Base-by-base conservation (phyloP, 2,113 vertebrate genomes). In the Cyprinodon brontotheroides region DNA sequence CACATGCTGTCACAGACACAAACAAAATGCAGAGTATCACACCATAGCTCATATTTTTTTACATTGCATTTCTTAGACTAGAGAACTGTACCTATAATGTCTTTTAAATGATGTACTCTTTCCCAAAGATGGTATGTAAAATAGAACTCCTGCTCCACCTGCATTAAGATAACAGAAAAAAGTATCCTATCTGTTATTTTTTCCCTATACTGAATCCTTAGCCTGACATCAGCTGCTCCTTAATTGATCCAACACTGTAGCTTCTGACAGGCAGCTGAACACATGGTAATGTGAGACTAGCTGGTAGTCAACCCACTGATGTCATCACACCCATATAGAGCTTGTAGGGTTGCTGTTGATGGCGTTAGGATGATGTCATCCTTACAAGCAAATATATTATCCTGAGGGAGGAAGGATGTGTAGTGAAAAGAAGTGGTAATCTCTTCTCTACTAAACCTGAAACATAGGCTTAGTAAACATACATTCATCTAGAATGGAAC, bases 251-350 rank as follows among this genome's bases (percentile, higher is more conserved):
- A 79, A 81, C 84, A 79, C 85, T 77, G 83, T 82, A 80, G 82
- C 83, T 80, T 86, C 78, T 89, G 83, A 86, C 88, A 91, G 86
- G 61, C 87, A 82, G 86, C 75, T 77, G 85, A 29, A 90, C 82
- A 86, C 82, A 75, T 77, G 80, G 88, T 89, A 92, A 91, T 88
- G 84, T 83, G 89, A 90, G 81, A 89, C 83, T 40, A 63, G 83
- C 85, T 90, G 83, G 87, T 80, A 89, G 77, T 78, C 78, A 61
- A 78, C 77, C 73, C 83, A 86, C 78, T 90, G 88, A 90, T 29
- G 80, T 92, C 88, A 89, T 89, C 81, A 20, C 75, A 73, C 76
- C 70, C 78, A 61, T 65, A 60, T 77, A 65, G 77, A 72, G 68
- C 78, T 70, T 3, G 66, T 59, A 38, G 75, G 68, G 73, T 75